Evolutionary conservation across 2,888 invertebrate species (phyloP), one percentile per base, ranked within the genome.

Genomic region (Colostygia pectinataria): DNA sequence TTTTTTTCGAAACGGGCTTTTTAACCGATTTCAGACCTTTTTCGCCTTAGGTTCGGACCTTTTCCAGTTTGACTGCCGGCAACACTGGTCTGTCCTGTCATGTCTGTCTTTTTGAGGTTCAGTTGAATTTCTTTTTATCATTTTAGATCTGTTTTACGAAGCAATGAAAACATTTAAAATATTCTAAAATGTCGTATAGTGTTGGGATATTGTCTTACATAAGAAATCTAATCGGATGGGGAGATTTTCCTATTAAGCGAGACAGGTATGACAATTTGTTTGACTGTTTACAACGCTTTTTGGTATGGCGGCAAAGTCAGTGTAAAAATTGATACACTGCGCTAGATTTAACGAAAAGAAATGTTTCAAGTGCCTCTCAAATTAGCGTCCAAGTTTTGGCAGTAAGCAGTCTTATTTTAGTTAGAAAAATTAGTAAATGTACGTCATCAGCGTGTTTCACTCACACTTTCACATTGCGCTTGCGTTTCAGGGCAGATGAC

Each of bases 221-320:
- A 48, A 81, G 90, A 47, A 79, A 57, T 71, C 77, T 89, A 61
- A 64, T 90, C 31, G 83, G 84, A 63, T 82, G 77, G 74, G 63
- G 81, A 53, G 82, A 83, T 62, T 74, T 74, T 67, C 68, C 73
- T 63, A 80, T 76, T 75, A 90, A 90, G 79, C 80, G 90, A 75
- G 82, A 88, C 83, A 90, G 90, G 90, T 90, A 79, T 82, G 84
- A 77, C 80, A 80, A 75, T 77, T 77, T 88, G 44, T 77, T 77
- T 88, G 45, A 51, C 46, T n/a, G n/a, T n/a, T n/a, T n/a, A n/a
- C n/a, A n/a, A n/a, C n/a, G n/a, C n/a, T n/a, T n/a, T n/a, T n/a
- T n/a, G n/a, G n/a, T n/a, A 89, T 89, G 90, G 90, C 90, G 90
- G 90, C 75, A 90, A 90, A 85, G 76, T 74, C 69, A 46, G 59